Base-by-base conservation (phyloP, 2,113 vertebrate species). In the Amphiprion percula region DNA sequence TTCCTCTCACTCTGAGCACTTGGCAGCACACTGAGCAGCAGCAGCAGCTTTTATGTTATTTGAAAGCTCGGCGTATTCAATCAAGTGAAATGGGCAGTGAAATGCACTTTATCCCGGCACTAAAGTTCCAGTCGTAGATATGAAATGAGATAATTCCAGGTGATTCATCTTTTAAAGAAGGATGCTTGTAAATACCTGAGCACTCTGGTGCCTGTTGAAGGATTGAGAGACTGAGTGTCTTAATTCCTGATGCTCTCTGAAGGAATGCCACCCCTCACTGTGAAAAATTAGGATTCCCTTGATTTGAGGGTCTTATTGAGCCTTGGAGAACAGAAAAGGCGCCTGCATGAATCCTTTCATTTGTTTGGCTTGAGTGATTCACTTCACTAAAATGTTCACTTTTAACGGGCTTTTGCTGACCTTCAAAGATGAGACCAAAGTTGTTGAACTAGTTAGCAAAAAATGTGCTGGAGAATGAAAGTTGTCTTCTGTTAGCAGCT, bases 81-180 rank as follows among this genome's bases (percentile, higher is more conserved):
- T 79, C 74, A 79, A 80, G 72, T 66, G 59, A 61, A 83, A 89
- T 73, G 74, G 60, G 33, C 59, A 79, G 74, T 83, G 49, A 80
- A 84, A 84, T 16, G 28, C 39, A 74, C 50, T 80, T 76, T 5
- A 86, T 74, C 69, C n/a, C 10, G 15, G 56, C 62, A 21, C 52
- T 83, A 50, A 87, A 87, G 73, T 26, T 64, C 74, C 12, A 0
- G n/a, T 66, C 65, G 49, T n/a, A 59, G 78, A 85, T 77, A 62
- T 55, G 62, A 83, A 59, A 8, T 71, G 47, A 75, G 62, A 59
- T 79, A 39, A 85, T 81, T 82, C 63, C 44, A 19, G 46, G 23
- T 50, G 63, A 91, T 85, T 85, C 19, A 55, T 86, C 77, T 66
- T 74, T 72, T 64, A 12, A 47, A 58, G 75, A 80, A 77, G 72